Conservation (phyloP, 1,140 invertebrate species). For the Glossosoma conforme region DNA sequence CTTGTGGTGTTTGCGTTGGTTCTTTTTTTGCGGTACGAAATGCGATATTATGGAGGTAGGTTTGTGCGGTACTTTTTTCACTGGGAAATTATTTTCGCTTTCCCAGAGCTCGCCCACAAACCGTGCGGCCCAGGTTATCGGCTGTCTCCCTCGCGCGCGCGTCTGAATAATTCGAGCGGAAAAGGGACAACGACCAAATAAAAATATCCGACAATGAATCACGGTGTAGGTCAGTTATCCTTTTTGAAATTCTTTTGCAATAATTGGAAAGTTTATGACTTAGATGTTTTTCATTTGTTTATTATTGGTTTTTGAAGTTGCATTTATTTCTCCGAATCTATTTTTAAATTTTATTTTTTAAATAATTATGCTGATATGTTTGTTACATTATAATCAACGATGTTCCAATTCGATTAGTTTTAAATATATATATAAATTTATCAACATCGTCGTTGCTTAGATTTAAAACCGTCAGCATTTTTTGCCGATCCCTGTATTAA, state of each 20-base stretch:
- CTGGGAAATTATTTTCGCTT: slow-evolving; percentile 30
- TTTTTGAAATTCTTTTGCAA: slow-evolving; percentile 21
- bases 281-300: too few relatives aligned
- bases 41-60: neutral
- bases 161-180: neutral
- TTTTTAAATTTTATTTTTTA: too few relatives aligned
- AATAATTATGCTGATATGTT: too few relatives aligned
- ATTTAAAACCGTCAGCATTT: too few relatives aligned
- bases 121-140: slow-evolving; percentile 6
- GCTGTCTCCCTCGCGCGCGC: slow-evolving; percentile 16
- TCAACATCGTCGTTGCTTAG: too few relatives aligned
- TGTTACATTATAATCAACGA: too few relatives aligned
- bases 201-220: slow-evolving; percentile 25
- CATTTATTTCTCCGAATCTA: too few relatives aligned
- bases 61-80: neutral
- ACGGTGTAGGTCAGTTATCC: slow-evolving; percentile 28
- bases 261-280: neutral
- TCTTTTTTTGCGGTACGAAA: slow-evolving; percentile 20
- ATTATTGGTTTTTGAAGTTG: too few relatives aligned
- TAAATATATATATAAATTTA: too few relatives aligned
- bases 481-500: too few relatives aligned
- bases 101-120: slow-evolving; percentile 18
- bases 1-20: neutral
- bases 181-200: slow-evolving; percentile 20
- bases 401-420: too few relatives aligned